These are phyloP conservation scores for Sussaba pulchella DNA, from an alignment of 2,888 invertebrate genomes.

Conservation along the genomic window DNA sequence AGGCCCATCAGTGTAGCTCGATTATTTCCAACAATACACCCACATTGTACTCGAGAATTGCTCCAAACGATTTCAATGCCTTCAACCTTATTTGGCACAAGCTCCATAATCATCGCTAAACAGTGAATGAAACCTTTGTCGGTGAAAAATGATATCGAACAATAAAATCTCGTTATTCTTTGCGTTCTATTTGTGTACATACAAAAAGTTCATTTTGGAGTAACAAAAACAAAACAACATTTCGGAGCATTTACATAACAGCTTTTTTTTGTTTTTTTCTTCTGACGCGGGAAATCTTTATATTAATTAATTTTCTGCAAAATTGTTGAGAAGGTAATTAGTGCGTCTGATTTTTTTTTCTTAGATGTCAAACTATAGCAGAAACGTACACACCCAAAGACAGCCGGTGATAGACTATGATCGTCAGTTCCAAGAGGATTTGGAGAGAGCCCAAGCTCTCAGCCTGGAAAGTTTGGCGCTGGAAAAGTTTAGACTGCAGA, in stretches of 20 bases:
- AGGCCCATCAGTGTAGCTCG: background rate
- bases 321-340: background rate
- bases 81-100: constrained; percentile 18
- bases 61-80: constrained; percentile 7
- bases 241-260: background rate
- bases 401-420: constrained; percentile 88
- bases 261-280: background rate
- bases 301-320: background rate
- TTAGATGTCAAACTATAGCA: constrained; percentile 82
- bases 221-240: background rate
- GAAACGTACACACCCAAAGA: constrained; percentile 77
- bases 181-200: background rate
- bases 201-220: background rate
- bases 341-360: constrained; percentile 33
- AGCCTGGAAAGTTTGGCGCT: constrained; percentile 94
- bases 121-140: constrained; percentile 9
- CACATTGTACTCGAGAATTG: constrained; percentile 1
- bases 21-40: constrained; percentile 14
- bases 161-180: background rate
- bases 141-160: background rate
- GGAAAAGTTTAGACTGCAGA: constrained; percentile 92
- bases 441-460: constrained; percentile 94
- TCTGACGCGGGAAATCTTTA: background rate
- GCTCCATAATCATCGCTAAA: background rate
- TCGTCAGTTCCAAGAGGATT: constrained; percentile 93